A percentile compares a stretch with the other conserved stretches of the same genome.
Evolutionary conservation across 2,888 invertebrate genomes (phyloP).

Genomic region (Hirtodrosophila alboralis): DNA sequence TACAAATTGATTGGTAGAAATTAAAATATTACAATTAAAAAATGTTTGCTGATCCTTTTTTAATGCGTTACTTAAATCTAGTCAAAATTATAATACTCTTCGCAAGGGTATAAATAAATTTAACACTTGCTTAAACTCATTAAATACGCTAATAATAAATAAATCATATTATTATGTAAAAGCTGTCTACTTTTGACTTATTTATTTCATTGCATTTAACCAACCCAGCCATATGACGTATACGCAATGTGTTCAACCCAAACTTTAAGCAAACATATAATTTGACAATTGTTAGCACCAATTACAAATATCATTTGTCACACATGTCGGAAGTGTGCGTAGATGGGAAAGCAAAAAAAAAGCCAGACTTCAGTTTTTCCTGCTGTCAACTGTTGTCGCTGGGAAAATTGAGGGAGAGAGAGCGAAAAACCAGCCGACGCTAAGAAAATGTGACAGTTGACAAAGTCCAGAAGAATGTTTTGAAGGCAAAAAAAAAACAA

Average conservation of each 20-base stretch:
- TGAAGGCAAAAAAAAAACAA: too few relatives aligned
- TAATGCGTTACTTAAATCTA: too few relatives aligned
- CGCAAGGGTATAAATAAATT: background rate
- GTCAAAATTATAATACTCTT: too few relatives aligned
- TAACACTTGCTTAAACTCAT: background rate
- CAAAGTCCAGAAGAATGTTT: constrained; percentile 39
- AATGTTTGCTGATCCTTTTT: too few relatives aligned
- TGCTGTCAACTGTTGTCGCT: background rate
- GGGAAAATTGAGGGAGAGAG: constrained; percentile 23
- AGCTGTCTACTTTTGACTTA: too few relatives aligned
- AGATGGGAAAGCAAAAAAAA: background rate
- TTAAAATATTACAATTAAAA: too few relatives aligned
- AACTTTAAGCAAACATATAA: constrained; percentile 15
- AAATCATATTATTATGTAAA: too few relatives aligned
- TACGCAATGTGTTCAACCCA: constrained; percentile 22
- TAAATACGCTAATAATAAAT: constrained; percentile 1
- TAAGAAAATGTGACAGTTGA: constrained; percentile 38
- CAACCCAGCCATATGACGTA: constrained; percentile 8
- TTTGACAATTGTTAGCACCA: constrained; percentile 54
- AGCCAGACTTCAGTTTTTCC: constrained; percentile 6
- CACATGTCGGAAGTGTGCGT: constrained; percentile 19
- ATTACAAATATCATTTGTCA: constrained; percentile 63
- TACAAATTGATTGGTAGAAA: too few relatives aligned
- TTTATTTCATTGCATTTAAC: too few relatives aligned
- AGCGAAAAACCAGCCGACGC: constrained; percentile 31